A percentile compares a stretch with the other conserved stretches of the same genome.
phyloP scores from a whole-genome alignment of 2,888 invertebrate species.

The Melanostoma mellinum region DNA sequence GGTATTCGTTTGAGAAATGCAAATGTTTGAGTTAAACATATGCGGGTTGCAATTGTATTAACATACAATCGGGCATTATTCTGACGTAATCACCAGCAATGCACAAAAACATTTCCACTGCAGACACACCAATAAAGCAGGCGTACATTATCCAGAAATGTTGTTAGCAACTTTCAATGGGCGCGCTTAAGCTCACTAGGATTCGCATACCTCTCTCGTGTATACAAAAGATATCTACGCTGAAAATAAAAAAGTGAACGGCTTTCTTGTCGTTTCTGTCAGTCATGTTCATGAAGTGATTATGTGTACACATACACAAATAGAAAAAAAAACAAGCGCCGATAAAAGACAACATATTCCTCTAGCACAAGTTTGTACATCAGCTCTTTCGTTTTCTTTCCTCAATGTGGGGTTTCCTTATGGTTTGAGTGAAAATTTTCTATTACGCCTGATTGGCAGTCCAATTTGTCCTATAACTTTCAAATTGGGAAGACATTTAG shows the following conservation, averaged over 20 bases:
- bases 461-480: conserved; percentile 46
- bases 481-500: conserved; percentile 37
- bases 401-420: conserved; percentile 2
- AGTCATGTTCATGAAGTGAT: conserved; percentile 53
- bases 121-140: conserved; percentile 28
- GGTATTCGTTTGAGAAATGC: conserved; percentile 39
- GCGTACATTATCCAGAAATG: conserved; percentile 34
- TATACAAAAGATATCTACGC: background rate
- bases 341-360: conserved; percentile 14
- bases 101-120: conserved; percentile 29
- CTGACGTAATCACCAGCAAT: conserved; percentile 59
- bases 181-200: conserved; percentile 15
- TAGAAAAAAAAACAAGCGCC: background rate
- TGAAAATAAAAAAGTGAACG: conserved; percentile 43
- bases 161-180: conserved; percentile 52
- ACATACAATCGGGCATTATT: conserved; percentile 20
- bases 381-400: conserved; percentile 61
- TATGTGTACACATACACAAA: conserved; percentile 21
- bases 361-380: conserved; percentile 36
- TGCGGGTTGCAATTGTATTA: conserved; percentile 16
- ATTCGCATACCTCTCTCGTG: background rate
- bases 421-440: conserved; percentile 18
- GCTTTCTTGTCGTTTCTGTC: conserved; percentile 65
- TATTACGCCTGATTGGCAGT: conserved; percentile 26
- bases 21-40: conserved; percentile 39